phyloP scores from a whole-genome alignment of 2,113 vertebrate genomes.

The Ellobius talpinus region DNA sequence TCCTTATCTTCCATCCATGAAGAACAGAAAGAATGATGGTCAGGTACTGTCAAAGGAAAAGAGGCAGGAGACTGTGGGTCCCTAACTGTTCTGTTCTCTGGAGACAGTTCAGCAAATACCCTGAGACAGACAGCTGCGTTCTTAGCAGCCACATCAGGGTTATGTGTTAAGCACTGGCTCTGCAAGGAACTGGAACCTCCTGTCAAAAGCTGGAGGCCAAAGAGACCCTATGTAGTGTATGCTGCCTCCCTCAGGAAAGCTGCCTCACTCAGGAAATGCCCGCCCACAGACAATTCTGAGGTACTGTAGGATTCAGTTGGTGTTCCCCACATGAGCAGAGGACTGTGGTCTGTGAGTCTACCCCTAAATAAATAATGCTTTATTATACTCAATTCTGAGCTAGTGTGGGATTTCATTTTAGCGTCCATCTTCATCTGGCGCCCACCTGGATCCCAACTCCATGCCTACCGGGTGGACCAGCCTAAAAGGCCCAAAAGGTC shows the following conservation, averaged over 20 bases:
- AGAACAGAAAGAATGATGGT: neutral
- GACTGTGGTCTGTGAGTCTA: too few species aligned
- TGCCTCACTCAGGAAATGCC: too few species aligned
- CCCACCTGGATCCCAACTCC: too few species aligned
- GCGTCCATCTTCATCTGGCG: too few species aligned
- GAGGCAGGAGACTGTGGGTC: neutral
- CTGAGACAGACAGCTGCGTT: neutral
- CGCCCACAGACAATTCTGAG: neutral
- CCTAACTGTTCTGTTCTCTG: neutral
- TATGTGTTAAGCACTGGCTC: neutral
- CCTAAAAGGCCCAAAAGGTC: too few species aligned
- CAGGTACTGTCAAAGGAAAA: neutral
- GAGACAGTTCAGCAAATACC: neutral
- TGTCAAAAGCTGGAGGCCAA: neutral
- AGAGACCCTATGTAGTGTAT: neutral
- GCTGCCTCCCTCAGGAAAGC: neutral
- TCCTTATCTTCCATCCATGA: neutral
- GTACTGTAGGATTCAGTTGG: too few species aligned
- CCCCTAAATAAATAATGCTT: too few species aligned
- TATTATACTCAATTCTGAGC: too few species aligned
- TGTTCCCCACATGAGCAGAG: too few species aligned
- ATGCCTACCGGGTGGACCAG: too few species aligned
- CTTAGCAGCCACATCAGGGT: neutral
- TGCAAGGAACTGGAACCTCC: neutral
- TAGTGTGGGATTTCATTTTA: too few species aligned